Base-by-base conservation (phyloP, 2,888 invertebrate genomes). In the Nephrocerus scutellatus region DNA sequence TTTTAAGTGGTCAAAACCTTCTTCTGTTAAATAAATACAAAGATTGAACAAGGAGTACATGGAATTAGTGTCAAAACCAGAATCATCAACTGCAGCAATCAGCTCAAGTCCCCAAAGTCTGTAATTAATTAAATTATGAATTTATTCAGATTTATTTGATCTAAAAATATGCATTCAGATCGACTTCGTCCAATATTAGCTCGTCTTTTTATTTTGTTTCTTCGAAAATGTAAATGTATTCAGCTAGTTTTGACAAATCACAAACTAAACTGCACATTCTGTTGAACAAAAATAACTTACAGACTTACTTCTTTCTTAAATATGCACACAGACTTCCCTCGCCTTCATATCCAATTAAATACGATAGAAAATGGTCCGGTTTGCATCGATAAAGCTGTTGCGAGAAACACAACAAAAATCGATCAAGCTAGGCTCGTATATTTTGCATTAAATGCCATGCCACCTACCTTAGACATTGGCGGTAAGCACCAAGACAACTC, bases 281-380 rank as follows among this genome's bases (percentile, higher is more conserved):
- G n/a, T n/a, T n/a, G n/a, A n/a, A n/a, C n/a, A n/a, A n/a, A n/a
- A n/a, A n/a, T n/a, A n/a, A n/a, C n/a, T n/a, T n/a, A n/a, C n/a
- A n/a, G 30, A 30, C 45, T 65, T 60, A 80, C 79, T 79, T 83
- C 55, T 80, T 79, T 40, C 82, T 75, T 15, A 90, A 69, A 58
- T 81, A 85, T 0, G 84, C 80, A 3, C 85, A 74, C n/a, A 90
- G 68, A 50, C 87, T 87, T 39, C 87, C 88, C 54, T 79, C 77
- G 2, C 91, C 91, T 64, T 93, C 90, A 62, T 91, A 84, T 0
- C 86, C 88, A 5, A 92, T 66, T n/a, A 92, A 63, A 64, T 79
- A 80, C 0, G 83, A 79, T 5, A 92, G 66, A 56, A 89, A 91
- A 43, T 82, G 68, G 43, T 78, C 68, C 18, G 74, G 70, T 32